phyloP scores from a whole-genome alignment of 2,888 invertebrate genomes.

The Coleophora deauratella region DNA sequence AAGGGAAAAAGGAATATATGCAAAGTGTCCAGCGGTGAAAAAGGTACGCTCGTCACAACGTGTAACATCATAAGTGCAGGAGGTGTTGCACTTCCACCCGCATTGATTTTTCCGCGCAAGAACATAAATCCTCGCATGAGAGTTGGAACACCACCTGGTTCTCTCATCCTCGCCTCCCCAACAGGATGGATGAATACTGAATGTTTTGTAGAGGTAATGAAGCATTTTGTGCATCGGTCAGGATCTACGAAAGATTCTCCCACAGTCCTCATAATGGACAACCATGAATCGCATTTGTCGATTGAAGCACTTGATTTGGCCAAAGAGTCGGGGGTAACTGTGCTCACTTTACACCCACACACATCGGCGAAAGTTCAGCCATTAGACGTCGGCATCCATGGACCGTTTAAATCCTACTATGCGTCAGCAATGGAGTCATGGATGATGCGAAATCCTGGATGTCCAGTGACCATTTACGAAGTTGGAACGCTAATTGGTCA shows the following conservation, averaged over 20 bases:
- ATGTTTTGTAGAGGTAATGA: constrained; percentile 15
- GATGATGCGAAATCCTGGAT: constrained; percentile 37
- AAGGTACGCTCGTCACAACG: constrained; percentile 24
- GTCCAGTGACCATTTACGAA: constrained; percentile 42
- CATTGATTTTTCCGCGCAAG: constrained; percentile 8
- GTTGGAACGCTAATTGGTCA: constrained; percentile 29
- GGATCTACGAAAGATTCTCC: constrained; percentile 3
- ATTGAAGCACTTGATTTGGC: constrained; percentile 9
- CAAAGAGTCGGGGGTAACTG: constrained; percentile 7
- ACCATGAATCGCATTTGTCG: constrained; percentile 10
- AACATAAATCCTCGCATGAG: constrained; percentile 5
- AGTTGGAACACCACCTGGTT: constrained; percentile 2
- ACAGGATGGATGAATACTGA: constrained; percentile 13
- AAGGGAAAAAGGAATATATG: constrained; percentile 2
- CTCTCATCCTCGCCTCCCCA: constrained; percentile 6
- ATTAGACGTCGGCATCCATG: constrained; percentile 35
- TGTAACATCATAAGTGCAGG: constrained; percentile 21
- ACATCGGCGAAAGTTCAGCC: constrained; percentile 41
- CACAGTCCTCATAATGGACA: constrained; percentile 9
- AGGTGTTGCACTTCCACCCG: constrained; percentile 1
- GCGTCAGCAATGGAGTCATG: constrained; percentile 24
- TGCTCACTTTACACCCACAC: constrained; percentile 44
- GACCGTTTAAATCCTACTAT: constrained; percentile 20
- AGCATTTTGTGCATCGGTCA: constrained; percentile 16
- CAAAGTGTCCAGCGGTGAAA: constrained; percentile 13